These are phyloP conservation scores for Nymphalis polychloros DNA, from an alignment of 2,888 invertebrate species.

Conservation along the genomic window DNA sequence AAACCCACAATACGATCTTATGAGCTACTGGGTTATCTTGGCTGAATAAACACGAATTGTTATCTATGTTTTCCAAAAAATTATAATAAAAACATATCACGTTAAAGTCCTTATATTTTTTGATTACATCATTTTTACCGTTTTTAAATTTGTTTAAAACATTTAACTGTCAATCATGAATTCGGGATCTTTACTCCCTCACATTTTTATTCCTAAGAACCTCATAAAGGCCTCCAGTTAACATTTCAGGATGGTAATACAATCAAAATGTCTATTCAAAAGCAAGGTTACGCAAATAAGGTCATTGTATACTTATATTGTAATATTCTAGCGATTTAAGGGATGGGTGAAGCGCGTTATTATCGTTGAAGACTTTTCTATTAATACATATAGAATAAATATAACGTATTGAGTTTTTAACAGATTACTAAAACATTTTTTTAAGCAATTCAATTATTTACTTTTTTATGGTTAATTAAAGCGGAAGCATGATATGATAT, in stretches of 20 bases:
- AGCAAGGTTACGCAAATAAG: conserved; percentile 17
- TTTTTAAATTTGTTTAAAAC: not conserved
- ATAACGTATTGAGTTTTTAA: no score
- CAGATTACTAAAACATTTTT: no score
- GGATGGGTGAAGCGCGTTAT: not conserved
- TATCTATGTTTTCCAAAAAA: no score
- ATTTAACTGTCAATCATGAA: not conserved
- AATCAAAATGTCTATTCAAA: conserved; percentile 37
- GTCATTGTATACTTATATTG: not conserved
- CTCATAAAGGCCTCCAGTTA: conserved; percentile 38
- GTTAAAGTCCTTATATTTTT: not conserved
- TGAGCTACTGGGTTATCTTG: no score
- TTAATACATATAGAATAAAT: no score
- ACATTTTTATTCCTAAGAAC: conserved; percentile 12
- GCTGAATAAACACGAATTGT: no score
- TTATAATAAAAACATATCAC: no score
- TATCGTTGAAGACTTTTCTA: not conserved
- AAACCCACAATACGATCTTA: no score
- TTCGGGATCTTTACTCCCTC: not conserved
- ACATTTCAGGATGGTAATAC: conserved; percentile 38
- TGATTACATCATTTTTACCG: not conserved
- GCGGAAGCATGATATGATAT: no score
- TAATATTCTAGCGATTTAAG: not conserved
- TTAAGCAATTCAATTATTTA: no score
- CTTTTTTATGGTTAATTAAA: no score